Percentiles rank a stretch among this genome's conserved stretches.
Conservation (phyloP, 2,797 vertebrate genomes). For the Sebastes vulpes region DNA sequence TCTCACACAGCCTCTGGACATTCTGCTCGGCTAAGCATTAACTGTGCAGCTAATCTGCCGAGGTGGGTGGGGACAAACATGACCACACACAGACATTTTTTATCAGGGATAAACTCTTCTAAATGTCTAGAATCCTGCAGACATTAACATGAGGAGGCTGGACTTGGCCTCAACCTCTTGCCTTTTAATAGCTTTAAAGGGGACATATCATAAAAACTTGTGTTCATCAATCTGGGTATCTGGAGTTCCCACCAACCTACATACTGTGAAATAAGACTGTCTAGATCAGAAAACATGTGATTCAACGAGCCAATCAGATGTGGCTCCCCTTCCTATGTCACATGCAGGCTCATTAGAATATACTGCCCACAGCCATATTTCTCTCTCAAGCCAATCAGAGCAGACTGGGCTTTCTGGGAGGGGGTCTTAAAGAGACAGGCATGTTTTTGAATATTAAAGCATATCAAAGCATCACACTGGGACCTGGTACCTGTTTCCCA, state of each 20-base stretch:
- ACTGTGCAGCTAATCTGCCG: conserved; percentile 51
- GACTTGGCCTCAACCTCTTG: not conserved
- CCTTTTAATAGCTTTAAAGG: conserved; percentile 3
- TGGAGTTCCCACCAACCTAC: no score
- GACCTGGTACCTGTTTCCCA: not conserved
- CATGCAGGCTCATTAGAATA: no score
- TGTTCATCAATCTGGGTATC: not conserved
- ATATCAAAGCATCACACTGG: not conserved
- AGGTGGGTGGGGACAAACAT: conserved; percentile 39
- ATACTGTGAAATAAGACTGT: no score
- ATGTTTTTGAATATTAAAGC: no score
- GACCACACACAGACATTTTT: conserved; percentile 38
- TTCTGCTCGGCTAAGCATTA: conserved; percentile 30
- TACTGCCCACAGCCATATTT: no score
- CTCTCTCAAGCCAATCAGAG: no score
- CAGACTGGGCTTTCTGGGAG: no score
- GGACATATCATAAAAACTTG: not conserved
- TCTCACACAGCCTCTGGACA: not conserved
- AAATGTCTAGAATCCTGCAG: conserved; percentile 1
- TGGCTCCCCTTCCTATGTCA: no score
- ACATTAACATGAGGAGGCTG: conserved; percentile 8
- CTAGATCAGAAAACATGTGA: no score
- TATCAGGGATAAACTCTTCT: conserved; percentile 11
- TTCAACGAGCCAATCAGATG: no score
- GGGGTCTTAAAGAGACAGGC: no score